Base-by-base conservation (phyloP, 1,140 invertebrate genomes). In the Venustaconcha ellipsiformis region DNA sequence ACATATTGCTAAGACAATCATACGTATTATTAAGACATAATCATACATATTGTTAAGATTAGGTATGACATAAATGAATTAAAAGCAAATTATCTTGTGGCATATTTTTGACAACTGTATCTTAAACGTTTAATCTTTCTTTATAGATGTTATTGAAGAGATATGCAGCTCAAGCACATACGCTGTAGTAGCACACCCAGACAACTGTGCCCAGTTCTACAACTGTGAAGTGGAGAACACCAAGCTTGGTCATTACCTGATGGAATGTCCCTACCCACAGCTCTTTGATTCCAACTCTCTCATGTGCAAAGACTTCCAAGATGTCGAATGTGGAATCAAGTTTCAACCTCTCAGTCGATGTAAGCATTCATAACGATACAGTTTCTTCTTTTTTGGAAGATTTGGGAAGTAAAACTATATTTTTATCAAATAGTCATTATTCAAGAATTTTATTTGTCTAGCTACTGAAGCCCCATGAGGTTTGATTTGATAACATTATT, bases 221-320 rank as follows among this genome's bases (percentile, higher is more conserved):
- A 79, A 83, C 72, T 84, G 83, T 60, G 72, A 76, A 15, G 59
- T 74, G 5, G 75, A 78, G 23, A 74, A 75, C 60, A 76, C 79
- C 11, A 71, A 76, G 72, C 59, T 79, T 20, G 79, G 70, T 0
- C 81, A 76, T 68, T 81, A 80, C 58, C 68, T 76, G 37, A 58
- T 71, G 75, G 83, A 84, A 74, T 84, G 83, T 57, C 79, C 81
- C 11, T 84, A 84, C 65, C 83, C 83, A 18, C 78, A 81, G 64
- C 76, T 84, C n/a, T 84, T 83, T 67, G 79, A 80, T n/a, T 14
- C 55, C 12, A 69, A 56, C 14, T 79, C 78, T 1, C 48, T 79
- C 26, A 76, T 70, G 56, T 84, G 83, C 55, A 75, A 83, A 63
- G 76, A 79, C 64, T 84, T 84, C 65, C 72, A 78, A 37, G 59